Evolutionary conservation across 2,888 invertebrate genomes (phyloP).

Genomic region (Mamestra brassicae): DNA sequence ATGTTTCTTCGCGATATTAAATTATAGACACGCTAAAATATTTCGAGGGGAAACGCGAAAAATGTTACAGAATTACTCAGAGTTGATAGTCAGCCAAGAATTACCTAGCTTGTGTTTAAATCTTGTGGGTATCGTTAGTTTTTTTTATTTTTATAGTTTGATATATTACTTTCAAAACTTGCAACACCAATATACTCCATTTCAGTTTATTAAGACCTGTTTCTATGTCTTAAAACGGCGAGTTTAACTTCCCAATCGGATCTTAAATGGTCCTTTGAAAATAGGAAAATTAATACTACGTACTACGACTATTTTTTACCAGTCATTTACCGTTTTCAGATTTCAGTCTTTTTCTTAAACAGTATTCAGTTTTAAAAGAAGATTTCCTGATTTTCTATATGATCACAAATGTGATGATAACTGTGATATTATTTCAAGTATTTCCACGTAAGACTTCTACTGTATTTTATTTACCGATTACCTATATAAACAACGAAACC

Average conservation of each 20-base stretch:
- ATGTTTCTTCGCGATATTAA: conserved; percentile 58
- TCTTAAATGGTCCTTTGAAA: neutral
- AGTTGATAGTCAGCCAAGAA: conserved; percentile 16
- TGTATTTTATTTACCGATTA: neutral
- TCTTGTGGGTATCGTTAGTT: neutral
- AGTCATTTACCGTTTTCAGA: neutral
- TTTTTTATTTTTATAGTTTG: neutral
- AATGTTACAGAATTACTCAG: neutral
- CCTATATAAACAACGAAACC: neutral
- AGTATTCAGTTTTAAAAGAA: too few species aligned
- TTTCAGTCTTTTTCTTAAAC: too few species aligned
- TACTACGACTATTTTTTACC: neutral
- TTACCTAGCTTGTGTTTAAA: neutral
- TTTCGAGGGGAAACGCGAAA: conserved; percentile 16
- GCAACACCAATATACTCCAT: neutral
- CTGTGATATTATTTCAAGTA: too few species aligned
- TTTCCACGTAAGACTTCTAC: neutral
- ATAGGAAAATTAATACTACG: neutral
- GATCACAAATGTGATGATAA: too few species aligned
- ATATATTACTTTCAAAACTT: neutral
- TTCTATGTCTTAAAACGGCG: neutral
- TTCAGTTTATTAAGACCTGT: neutral
- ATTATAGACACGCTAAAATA: conserved; percentile 45
- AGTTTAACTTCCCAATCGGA: too few species aligned
- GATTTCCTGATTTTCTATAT: too few species aligned